These are phyloP conservation scores for Cryptus armator DNA, from an alignment of 2,888 invertebrate genomes.

Conservation along the genomic window DNA sequence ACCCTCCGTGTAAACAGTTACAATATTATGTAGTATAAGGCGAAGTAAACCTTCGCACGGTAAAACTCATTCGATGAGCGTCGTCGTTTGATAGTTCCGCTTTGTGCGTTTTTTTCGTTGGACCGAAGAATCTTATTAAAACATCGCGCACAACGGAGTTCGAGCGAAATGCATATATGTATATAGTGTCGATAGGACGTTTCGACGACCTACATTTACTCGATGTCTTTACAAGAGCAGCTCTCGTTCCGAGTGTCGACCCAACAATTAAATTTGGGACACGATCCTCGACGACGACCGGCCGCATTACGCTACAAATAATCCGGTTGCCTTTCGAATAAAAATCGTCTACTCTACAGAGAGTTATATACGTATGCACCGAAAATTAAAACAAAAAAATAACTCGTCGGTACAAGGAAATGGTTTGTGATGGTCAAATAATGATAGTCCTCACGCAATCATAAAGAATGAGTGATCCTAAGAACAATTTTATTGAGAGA, in stretches of 20 bases:
- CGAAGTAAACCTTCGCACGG: conserved; percentile 18
- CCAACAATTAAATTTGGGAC: too few relatives aligned
- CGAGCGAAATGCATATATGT: too few relatives aligned
- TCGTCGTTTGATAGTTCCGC: conserved; percentile 42
- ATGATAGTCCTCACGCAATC: conserved; percentile 59
- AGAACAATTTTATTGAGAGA: conserved; percentile 76
- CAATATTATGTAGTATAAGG: not conserved
- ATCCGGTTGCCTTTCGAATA: too few relatives aligned
- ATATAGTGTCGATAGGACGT: too few relatives aligned
- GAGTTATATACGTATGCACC: not conserved
- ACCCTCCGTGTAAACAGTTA: conserved; percentile 1
- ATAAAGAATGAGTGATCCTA: conserved; percentile 74
- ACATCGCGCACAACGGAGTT: too few relatives aligned
- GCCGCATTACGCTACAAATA: too few relatives aligned
- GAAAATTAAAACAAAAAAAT: not conserved
- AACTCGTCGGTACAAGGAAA: conserved; percentile 30
- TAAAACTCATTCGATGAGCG: conserved; percentile 45
- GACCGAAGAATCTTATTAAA: too few relatives aligned
- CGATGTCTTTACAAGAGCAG: too few relatives aligned
- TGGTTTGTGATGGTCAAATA: conserved; percentile 62
- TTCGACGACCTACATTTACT: too few relatives aligned
- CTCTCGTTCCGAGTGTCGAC: too few relatives aligned
- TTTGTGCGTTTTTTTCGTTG: conserved; percentile 23
- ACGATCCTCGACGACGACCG: too few relatives aligned
- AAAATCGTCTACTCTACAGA: not conserved